A percentile compares a stretch with the other conserved stretches of the same genome.
phyloP scores from a whole-genome alignment of 2,888 invertebrate genomes.

The Nudaria mundana region DNA sequence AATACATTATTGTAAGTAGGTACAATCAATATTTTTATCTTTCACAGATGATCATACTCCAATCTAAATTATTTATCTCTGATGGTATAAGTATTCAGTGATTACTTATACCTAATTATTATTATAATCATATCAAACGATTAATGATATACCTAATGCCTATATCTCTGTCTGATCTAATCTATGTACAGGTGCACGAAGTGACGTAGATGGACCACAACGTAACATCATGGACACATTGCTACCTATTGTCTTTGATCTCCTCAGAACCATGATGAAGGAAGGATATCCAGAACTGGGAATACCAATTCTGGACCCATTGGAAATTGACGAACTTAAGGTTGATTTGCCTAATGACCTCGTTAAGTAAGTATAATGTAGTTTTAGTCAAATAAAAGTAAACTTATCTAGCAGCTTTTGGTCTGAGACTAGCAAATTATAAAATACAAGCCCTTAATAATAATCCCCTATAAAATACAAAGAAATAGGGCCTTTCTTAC shows the following conservation, averaged over 20 bases:
- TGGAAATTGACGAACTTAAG: slow-evolving; percentile 42
- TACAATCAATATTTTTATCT: too few relatives aligned
- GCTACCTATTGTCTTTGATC: background rate
- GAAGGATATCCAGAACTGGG: slow-evolving; percentile 52
- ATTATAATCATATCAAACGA: background rate
- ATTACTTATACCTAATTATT: background rate
- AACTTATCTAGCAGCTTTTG: too few relatives aligned
- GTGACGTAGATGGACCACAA: background rate
- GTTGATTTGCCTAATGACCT: slow-evolving; percentile 54
- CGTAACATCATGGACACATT: background rate
- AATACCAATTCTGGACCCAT: slow-evolving; percentile 59
- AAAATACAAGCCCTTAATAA: too few relatives aligned
- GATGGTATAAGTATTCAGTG: too few relatives aligned
- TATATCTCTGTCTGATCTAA: background rate
- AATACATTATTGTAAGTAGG: too few relatives aligned
- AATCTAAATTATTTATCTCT: too few relatives aligned
- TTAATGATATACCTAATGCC: background rate
- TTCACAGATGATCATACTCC: too few relatives aligned
- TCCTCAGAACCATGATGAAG: slow-evolving; percentile 50
- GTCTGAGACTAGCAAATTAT: too few relatives aligned
- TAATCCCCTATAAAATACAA: too few relatives aligned
- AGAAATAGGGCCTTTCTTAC: too few relatives aligned
- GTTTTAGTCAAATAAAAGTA: too few relatives aligned
- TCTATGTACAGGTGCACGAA: background rate
- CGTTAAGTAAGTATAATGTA: slow-evolving; percentile 60